These are phyloP conservation scores for Drosophila fulvimacula DNA, from an alignment of 2,888 invertebrate genomes.

Conservation along the genomic window DNA sequence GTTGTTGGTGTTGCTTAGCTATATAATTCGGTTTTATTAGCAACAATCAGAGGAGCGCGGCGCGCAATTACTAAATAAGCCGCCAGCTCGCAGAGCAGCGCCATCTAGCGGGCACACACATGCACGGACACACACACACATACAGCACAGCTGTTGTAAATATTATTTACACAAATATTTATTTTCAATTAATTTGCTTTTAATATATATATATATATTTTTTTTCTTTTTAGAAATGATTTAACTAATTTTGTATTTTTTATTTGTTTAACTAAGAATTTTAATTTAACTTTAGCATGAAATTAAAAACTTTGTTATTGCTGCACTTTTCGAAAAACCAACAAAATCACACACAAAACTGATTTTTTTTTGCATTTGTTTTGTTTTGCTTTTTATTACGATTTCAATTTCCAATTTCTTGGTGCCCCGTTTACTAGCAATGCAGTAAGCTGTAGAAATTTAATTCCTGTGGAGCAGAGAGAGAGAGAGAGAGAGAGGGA, in stretches of 20 bases:
- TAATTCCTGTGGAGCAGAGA: slow-evolving; percentile 59
- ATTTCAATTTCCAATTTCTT: slow-evolving; percentile 59
- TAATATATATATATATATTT: slow-evolving; percentile 11
- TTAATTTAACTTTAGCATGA: slow-evolving; percentile 54
- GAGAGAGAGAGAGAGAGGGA: slow-evolving; percentile 15
- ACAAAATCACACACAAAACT: slow-evolving; percentile 26
- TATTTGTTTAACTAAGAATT: slow-evolving; percentile 58
- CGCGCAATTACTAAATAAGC: slow-evolving; percentile 46
- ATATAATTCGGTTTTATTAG: slow-evolving; percentile 61
- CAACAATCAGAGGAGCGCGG: slow-evolving; percentile 32
- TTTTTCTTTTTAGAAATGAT: slow-evolving; percentile 4
- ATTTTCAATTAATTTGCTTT: slow-evolving; percentile 10
- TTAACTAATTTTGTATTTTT: slow-evolving; percentile 17
- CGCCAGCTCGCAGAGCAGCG: slow-evolving; percentile 52
- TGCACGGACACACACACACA: slow-evolving; percentile 15
- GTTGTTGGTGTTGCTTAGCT: slow-evolving; percentile 33
- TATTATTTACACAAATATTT: slow-evolving; percentile 41
- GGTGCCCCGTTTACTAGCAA: slow-evolving; percentile 56
- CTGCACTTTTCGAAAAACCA: slow-evolving; percentile 39
- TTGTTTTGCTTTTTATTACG: slow-evolving; percentile 40
- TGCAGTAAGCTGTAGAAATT: slow-evolving; percentile 73
- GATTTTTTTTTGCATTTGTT: slow-evolving; percentile 30
- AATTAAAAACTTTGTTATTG: slow-evolving; percentile 60
- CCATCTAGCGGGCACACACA: slow-evolving; percentile 63
- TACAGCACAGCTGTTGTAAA: slow-evolving; percentile 45